Percentiles rank a stretch among this genome's conserved stretches.
phyloP scores from a whole-genome alignment of 2,888 invertebrate genomes.

The Lithodes maja region DNA sequence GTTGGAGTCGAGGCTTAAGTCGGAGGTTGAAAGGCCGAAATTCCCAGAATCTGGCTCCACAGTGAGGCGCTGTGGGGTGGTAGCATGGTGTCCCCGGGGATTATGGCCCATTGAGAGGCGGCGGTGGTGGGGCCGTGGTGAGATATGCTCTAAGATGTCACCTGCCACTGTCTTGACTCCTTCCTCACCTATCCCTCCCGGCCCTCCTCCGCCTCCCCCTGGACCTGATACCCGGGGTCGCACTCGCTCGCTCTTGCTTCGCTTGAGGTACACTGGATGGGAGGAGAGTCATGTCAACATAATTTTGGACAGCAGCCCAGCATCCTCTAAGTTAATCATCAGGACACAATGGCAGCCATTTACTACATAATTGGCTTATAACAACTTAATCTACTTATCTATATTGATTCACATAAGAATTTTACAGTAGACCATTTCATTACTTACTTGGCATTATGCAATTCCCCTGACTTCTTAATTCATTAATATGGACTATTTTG shows the following conservation, averaged over 20 bases:
- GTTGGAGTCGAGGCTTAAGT: constrained; percentile 84
- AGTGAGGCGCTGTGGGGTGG: constrained; percentile 59
- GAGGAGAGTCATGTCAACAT: neutral
- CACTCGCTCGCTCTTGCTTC: constrained; percentile 65
- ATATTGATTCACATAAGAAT: no score
- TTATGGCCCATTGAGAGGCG: constrained; percentile 62
- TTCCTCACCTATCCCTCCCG: neutral
- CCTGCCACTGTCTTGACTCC: constrained; percentile 10
- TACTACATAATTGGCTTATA: neutral
- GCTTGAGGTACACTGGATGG: constrained; percentile 58
- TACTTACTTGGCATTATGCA: no score
- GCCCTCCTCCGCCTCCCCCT: constrained; percentile 24
- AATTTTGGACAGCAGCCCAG: neutral
- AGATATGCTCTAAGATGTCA: constrained; percentile 50
- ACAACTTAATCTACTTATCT: no score
- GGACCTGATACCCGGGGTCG: constrained; percentile 44
- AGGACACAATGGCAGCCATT: constrained; percentile 8
- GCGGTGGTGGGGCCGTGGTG: constrained; percentile 59
- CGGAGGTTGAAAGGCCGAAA: constrained; percentile 88
- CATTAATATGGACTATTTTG: no score
- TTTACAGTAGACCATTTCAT: no score
- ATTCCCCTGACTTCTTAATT: no score
- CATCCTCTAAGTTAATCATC: neutral
- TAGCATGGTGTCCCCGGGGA: constrained; percentile 47
- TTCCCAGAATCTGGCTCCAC: constrained; percentile 74